Evolutionary conservation across 2,113 vertebrate genomes (phyloP), one percentile per base, ranked within the genome.

Genomic region (Baryphthengus martii): DNA sequence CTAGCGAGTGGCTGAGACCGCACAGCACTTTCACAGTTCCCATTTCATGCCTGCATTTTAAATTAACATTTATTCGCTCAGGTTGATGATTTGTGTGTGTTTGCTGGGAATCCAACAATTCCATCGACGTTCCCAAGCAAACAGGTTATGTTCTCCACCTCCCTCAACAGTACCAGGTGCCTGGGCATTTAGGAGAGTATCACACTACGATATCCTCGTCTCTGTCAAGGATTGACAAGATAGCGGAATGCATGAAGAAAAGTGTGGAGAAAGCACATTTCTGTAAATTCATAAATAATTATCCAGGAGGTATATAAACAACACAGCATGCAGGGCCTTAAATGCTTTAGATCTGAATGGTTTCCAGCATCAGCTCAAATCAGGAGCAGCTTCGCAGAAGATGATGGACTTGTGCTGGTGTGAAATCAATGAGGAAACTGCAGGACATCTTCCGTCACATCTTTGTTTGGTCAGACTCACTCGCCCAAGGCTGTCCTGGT

Each of bases 41-140:
- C 71, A 24, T 65, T 72, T 82, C 66, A 17, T 58, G 74, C 58
- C 71, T 62, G 67, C 14, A 26, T 79, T 88, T 85, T 83, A 83
- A 91, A 91, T 89, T 58, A 82, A 83, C 66, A 55, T n/a, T 58
- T 42, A 6, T 5, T 82, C 0, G 0, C 77, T 85, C 53, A 29
- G 70, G 53, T n/a, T 82, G 94, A 80, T 1, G 37, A 26, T 62
- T 85, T 86, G 31, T 73, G 40, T 3, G 0, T 65, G 33, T 91
- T 92, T 91, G 11, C 14, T 75, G 59, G 88, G 77, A 61, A 47
- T 89, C 31, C 31, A 40, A 68, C 44, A 75, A 68, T 61, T 44
- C 0, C 16, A 63, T 23, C 40, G 3, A 58, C 0, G 0, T 26
- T 71, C 40, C 26, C 29, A 55, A 29, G 76, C 61, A 40, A 81